phyloP scores from a whole-genome alignment of 2,888 invertebrate species.

The Dione vanillae region DNA sequence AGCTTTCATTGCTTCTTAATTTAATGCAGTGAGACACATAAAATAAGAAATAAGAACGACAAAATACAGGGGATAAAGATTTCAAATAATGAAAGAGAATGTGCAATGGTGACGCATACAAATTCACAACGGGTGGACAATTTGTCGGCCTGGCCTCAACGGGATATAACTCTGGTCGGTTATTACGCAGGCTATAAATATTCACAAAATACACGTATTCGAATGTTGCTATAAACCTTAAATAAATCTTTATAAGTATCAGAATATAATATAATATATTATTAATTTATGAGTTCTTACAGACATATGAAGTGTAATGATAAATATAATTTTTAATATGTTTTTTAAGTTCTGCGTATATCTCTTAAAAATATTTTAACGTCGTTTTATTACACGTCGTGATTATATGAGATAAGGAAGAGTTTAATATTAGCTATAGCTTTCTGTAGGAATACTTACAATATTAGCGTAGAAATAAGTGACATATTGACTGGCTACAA shows the following conservation, averaged over 20 bases:
- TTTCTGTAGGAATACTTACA: no score
- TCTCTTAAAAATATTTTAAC: no score
- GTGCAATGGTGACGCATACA: constrained; percentile 60
- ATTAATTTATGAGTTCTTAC: constrained; percentile 34
- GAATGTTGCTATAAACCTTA: constrained; percentile 42
- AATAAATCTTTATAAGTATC: constrained; percentile 41
- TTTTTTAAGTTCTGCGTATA: no score
- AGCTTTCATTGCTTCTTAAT: not conserved
- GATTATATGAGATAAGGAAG: no score
- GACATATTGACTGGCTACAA: no score
- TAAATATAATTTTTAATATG: not conserved
- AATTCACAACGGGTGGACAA: constrained; percentile 69
- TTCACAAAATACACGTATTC: constrained; percentile 42
- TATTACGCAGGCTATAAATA: constrained; percentile 64
- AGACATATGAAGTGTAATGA: constrained; percentile 1
- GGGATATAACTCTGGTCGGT: constrained; percentile 63
- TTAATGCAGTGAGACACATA: not conserved
- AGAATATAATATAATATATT: constrained; percentile 33
- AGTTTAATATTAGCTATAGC: no score
- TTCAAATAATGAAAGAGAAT: constrained; percentile 53
- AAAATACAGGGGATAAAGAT: constrained; percentile 24
- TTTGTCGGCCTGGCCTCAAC: constrained; percentile 68
- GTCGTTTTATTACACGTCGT: no score
- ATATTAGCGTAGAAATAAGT: not conserved
- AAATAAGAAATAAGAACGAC: not conserved